Evolutionary conservation across 2,888 invertebrate genomes (phyloP), one percentile per base, ranked within the genome.

Genomic region (Pocota personata): DNA sequence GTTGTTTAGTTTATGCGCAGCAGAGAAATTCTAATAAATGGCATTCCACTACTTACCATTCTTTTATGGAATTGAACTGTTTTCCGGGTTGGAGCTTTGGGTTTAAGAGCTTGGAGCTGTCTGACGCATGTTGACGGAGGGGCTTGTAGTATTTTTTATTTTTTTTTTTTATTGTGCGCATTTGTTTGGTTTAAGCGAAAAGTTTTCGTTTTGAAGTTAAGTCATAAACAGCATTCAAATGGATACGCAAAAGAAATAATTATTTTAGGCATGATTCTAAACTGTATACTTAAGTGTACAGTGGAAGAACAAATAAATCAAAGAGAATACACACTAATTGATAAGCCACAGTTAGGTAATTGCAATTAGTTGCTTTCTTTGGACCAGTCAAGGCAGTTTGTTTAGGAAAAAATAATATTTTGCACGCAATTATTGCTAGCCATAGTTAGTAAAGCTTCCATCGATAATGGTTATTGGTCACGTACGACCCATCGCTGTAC

Each of bases 1-100:
- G 50, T 35, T 30, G 35, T 62, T 48, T 24, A 58, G 24, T 58
- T 57, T 58, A 46, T 72, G 48, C 71, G 71, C 71, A 72, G 72
- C 60, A 40, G 19, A 30, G 27, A 40, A 52, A 19, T 30, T 7
- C 40, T 0, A 19, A 35, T 16, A 40, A 37, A 67, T 46, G 35
- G 35, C 6, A 48, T 58, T 12, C n/a, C 46, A 16, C 24, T 30
- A n/a, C n/a, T n/a, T n/a, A n/a, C 19, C 30, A 32, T 30, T 50
- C 27, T 50, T 66, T 32, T 14, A 24, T 48, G 58, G 37, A 72
- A 58, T 72, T 24, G 48, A 48, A 72, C 32, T 71, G 30, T 71
- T 43, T 72, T 32, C 32, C 46, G 32, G 48, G 48, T 16, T 12
- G 43, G 8, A 75, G 73, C 73, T 75, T 64, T 75, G 32, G 2